These are phyloP conservation scores for Thyatira batis DNA, from an alignment of 2,888 invertebrate species.

Conservation along the genomic window DNA sequence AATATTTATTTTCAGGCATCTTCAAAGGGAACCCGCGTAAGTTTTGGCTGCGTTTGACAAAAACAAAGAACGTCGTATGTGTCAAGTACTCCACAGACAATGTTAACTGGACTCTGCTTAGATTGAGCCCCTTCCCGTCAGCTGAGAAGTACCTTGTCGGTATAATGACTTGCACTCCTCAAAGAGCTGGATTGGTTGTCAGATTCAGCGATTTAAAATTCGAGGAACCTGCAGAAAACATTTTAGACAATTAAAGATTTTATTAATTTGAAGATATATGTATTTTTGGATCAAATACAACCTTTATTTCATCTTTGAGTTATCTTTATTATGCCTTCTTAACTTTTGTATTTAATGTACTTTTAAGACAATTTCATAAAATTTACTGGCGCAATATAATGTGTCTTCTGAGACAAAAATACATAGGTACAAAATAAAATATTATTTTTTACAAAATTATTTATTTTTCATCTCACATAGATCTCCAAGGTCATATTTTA, in stretches of 20 bases:
- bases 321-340: too few relatives aligned
- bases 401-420: too few relatives aligned
- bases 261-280: slow-evolving; percentile 22
- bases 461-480: not conserved
- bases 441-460: not conserved
- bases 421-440: not conserved
- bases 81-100: slow-evolving; percentile 65
- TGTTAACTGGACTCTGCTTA: slow-evolving; percentile 49
- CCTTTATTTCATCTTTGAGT: too few relatives aligned
- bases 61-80: slow-evolving; percentile 47
- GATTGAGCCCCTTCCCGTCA: slow-evolving; percentile 50
- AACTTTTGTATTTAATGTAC: too few relatives aligned
- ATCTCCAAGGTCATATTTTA: not conserved
- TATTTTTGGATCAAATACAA: slow-evolving; percentile 15
- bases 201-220: slow-evolving; percentile 51
- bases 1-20: slow-evolving; percentile 47
- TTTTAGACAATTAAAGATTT: slow-evolving; percentile 49
- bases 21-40: slow-evolving; percentile 57
- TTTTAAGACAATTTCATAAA: too few relatives aligned
- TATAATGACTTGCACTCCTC: slow-evolving; percentile 61
- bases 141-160: slow-evolving; percentile 49
- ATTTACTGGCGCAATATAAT: too few relatives aligned
- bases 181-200: slow-evolving; percentile 49
- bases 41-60: slow-evolving; percentile 62
- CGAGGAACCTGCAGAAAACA: slow-evolving; percentile 48